Conservation (phyloP, 1,140 invertebrate species). For the Drosophila novamexicana region DNA sequence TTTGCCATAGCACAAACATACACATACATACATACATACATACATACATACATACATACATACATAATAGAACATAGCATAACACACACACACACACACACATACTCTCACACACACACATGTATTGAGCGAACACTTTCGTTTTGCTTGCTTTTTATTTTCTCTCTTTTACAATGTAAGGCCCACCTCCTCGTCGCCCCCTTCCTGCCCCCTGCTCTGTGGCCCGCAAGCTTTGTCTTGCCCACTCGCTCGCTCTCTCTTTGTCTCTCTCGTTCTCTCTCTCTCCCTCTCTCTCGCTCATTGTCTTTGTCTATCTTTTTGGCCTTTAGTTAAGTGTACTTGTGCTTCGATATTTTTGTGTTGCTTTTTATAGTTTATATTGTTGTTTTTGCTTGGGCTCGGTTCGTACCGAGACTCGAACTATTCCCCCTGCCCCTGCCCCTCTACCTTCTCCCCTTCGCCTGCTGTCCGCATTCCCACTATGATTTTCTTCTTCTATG, state of each 20-base stretch:
- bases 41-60: neutral
- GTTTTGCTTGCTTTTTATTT: constrained; percentile 37
- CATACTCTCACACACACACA: constrained; percentile 3
- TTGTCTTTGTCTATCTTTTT: constrained; percentile 54
- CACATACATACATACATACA: neutral
- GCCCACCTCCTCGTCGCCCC: constrained; percentile 5
- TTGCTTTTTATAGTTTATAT: constrained; percentile 79
- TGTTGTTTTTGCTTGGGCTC: constrained; percentile 51
- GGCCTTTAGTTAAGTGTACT: constrained; percentile 75
- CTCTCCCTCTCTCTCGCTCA: constrained; percentile 2
- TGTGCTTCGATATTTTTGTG: constrained; percentile 72
- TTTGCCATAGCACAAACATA: neutral
- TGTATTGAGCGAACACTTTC: constrained; percentile 40
- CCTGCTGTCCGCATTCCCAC: neutral
- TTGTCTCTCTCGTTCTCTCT: neutral
- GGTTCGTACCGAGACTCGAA: constrained; percentile 44
- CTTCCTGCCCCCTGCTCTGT: neutral
- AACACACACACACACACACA: constrained; percentile 20
- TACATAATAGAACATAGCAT: constrained; percentile 31
- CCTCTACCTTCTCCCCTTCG: neutral
- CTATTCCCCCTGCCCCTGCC: constrained; percentile 7
- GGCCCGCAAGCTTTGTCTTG: constrained; percentile 20
- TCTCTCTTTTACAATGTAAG: constrained; percentile 50
- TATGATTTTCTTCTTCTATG: constrained; percentile 19
- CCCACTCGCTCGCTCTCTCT: constrained; percentile 10